Base-by-base conservation (phyloP, 1,140 invertebrate species). In the Drosophila seguyi region DNA sequence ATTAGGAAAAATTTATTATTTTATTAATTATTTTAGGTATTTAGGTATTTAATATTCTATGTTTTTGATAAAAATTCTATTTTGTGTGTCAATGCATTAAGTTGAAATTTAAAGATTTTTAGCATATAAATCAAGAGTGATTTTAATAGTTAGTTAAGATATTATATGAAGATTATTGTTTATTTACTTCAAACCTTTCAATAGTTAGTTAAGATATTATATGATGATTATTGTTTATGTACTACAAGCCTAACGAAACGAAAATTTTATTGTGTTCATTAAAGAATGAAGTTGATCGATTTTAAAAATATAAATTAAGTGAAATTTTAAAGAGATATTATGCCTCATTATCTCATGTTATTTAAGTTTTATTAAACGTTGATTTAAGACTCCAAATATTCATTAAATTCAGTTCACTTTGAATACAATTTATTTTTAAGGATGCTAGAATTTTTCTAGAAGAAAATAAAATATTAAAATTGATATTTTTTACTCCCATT, bases 11-110 rank as follows among this genome's bases (percentile, higher is more conserved):
- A 8, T 6, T 2, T 1, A n/a, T n/a, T n/a, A 41, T 41, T 41
- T 41, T 4, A 5, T n/a, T 0, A 1, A 14, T 36, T 16, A 38
- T 16, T 38, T 16, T 38, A 7, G 0, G 16, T 18, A 8, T 14
- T 41, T 41, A 8, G 10, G n/a, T n/a, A n/a, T n/a, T n/a, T n/a
- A n/a, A n/a, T 41, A 41, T 18, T 4, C 7, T 41, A 4, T 41
- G 1, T 2, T 42, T 20, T 0, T 41, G 16, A 0, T 16, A 6
- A 5, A 6, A 16, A 6, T n/a, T 7, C 2, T 39, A 3, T n/a
- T n/a, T 4, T 7, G 16, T n/a, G 6, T 7, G 1, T 39, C 3
- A 39, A n/a, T n/a, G 14, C 6, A 39, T n/a, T 14, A 39, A 7
- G 6, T 39, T 39, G 5, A 39, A n/a, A n/a, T n/a, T 39, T 0